Evolutionary conservation across 2,888 invertebrate genomes (phyloP), one percentile per base, ranked within the genome.

Genomic region (Macaria liturata): DNA sequence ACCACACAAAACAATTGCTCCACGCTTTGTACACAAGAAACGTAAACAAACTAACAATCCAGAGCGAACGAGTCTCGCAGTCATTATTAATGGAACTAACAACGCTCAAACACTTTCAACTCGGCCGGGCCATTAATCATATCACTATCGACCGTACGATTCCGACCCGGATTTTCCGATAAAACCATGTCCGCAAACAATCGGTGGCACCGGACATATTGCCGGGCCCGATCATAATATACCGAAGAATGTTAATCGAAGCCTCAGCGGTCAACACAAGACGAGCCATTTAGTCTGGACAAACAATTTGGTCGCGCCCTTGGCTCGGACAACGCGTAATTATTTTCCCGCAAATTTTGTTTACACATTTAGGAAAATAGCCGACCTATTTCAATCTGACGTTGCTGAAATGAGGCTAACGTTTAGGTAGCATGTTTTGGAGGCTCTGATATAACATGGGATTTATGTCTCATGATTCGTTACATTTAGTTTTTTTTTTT

Each of bases 131-230:
- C 55, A 60, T 60, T 53, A 60, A 60, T 60, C 59, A 60, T 60
- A 52, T 56, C 60, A 66, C 63, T 72, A 62, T 66, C 60, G 67
- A 54, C 59, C 65, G 54, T 59, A 63, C 62, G 69, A 69, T 74
- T 69, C 71, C 68, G 68, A 37, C 46, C 52, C 52, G 55, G 55
- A 55, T 49, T 56, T 69, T 67, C 69, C 72, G 72, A 84, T 85
- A 84, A 84, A 86, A 85, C 84, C 83, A 81, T 85, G 83, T 83
- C 79, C 78, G 83, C 84, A 87, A 88, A 88, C 88, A 87, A 88
- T 88, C 84, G 86, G 81, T 75, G 73, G 76, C 76, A 75, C 75
- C 74, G 76, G 74, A 78, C 80, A 80, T 81, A 86, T 84, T 84
- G 83, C 69, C 74, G 63, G 73, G 79, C 83, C 77, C 85, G 81